Evolutionary conservation across 2,113 vertebrate species (phyloP).

Genomic region (Myrmecobius fasciatus): DNA sequence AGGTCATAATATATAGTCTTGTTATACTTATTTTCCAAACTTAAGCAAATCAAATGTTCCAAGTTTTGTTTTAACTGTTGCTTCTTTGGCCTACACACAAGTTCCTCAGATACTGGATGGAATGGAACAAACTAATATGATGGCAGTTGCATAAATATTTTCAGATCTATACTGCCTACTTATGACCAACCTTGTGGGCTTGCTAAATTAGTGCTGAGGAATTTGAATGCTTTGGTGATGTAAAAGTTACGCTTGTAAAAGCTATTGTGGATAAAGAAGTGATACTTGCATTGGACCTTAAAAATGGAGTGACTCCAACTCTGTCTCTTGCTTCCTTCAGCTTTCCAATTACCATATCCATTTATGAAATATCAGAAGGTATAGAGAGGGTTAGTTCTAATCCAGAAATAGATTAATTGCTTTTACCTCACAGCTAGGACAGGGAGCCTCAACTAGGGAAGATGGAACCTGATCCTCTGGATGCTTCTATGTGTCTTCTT

Average conservation of each 20-base stretch:
- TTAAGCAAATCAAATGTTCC: too few relatives aligned
- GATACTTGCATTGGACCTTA: not conserved
- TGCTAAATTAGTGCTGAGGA: not conserved
- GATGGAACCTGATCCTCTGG: not conserved
- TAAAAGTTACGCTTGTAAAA: not conserved
- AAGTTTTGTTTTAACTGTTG: too few relatives aligned
- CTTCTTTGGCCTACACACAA: too few relatives aligned
- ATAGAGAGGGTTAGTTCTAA: not conserved
- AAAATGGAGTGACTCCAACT: not conserved
- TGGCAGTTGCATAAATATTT: not conserved
- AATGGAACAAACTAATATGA: not conserved
- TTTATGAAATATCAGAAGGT: not conserved
- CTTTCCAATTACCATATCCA: not conserved
- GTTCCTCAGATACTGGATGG: too few relatives aligned
- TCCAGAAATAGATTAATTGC: not conserved
- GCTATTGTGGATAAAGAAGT: not conserved
- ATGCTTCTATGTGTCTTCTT: not conserved
- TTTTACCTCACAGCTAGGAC: not conserved
- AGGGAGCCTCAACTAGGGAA: not conserved
- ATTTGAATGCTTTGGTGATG: not conserved
- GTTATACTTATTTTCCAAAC: too few relatives aligned
- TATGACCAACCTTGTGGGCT: not conserved
- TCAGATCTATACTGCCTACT: not conserved
- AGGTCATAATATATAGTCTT: too few relatives aligned
- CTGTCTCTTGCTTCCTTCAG: not conserved